These are phyloP conservation scores for Festucalex cinctus DNA, from an alignment of 2,113 vertebrate genomes.

Conservation along the genomic window DNA sequence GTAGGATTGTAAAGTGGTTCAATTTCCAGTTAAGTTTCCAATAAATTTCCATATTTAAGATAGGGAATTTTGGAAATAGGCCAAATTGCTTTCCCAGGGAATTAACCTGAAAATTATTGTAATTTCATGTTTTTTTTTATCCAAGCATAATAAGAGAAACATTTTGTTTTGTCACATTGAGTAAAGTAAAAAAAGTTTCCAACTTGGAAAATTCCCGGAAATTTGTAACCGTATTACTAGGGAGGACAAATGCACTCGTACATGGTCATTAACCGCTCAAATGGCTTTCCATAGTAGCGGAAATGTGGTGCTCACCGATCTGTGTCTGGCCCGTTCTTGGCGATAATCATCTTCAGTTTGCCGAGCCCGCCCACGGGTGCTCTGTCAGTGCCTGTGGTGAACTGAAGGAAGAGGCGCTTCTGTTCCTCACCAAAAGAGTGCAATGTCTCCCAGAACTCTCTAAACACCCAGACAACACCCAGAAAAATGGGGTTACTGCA, in stretches of 20 bases:
- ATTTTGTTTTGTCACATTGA: too few species aligned
- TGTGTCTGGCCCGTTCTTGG: constrained; percentile 97
- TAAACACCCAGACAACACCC: constrained; percentile 30
- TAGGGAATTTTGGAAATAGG: too few species aligned
- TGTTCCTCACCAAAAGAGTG: constrained; percentile 95
- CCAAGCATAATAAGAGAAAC: too few species aligned
- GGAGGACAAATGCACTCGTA: neutral
- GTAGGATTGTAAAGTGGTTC: too few species aligned
- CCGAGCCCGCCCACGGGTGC: constrained; percentile 97
- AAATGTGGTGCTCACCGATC: constrained; percentile 80
- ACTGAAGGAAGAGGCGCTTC: constrained; percentile 97
- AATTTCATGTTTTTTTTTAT: too few species aligned
- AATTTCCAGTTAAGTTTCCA: too few species aligned
- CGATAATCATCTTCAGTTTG: constrained; percentile 99
- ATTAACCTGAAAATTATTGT: too few species aligned
- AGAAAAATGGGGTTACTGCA: neutral
- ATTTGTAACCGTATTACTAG: neutral
- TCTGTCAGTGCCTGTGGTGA: constrained; percentile 97
- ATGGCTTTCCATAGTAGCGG: neutral
- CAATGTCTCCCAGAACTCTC: constrained; percentile 98
- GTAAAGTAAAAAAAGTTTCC: too few species aligned
- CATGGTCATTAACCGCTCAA: neutral
- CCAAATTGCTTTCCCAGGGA: too few species aligned
- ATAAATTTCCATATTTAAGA: too few species aligned
- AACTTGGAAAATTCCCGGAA: too few species aligned